These are phyloP conservation scores for Phyllostomus discolor DNA, from an alignment of 2,113 vertebrate species.

Conservation along the genomic window DNA sequence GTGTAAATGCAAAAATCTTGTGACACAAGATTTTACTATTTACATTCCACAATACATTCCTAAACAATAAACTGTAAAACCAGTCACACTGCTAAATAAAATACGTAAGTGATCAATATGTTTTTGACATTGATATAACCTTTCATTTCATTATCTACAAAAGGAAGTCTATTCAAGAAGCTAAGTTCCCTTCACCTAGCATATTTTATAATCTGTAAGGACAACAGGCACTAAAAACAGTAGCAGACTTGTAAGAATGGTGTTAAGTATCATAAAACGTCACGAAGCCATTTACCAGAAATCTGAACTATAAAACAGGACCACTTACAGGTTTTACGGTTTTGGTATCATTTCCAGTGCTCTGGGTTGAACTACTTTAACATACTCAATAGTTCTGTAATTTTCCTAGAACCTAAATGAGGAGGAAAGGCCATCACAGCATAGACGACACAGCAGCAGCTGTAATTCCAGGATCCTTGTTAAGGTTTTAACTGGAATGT, in stretches of 20 bases:
- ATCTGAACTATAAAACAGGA: not conserved
- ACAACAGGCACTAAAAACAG: not conserved
- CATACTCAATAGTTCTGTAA: not conserved
- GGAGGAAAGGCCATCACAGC: not conserved
- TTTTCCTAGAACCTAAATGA: not conserved
- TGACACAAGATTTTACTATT: constrained; percentile 42
- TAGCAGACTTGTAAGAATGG: not conserved
- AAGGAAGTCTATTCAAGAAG: not conserved
- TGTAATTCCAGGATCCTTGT: not conserved
- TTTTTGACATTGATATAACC: not conserved
- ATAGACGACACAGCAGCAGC: not conserved
- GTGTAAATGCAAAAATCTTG: constrained; percentile 54
- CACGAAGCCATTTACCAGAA: not conserved
- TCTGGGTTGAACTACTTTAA: not conserved
- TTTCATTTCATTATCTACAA: not conserved
- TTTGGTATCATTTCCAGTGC: not conserved
- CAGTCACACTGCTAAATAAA: not conserved
- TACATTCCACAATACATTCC: constrained; percentile 22
- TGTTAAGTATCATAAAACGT: not conserved
- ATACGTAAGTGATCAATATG: not conserved
- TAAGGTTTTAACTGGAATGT: not conserved
- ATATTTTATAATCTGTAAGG: not conserved
- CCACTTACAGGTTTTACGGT: not conserved
- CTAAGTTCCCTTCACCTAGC: not conserved
- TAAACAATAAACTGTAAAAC: not conserved